phyloP scores from a whole-genome alignment of 2,888 invertebrate species.

The Plebejus melissa region DNA sequence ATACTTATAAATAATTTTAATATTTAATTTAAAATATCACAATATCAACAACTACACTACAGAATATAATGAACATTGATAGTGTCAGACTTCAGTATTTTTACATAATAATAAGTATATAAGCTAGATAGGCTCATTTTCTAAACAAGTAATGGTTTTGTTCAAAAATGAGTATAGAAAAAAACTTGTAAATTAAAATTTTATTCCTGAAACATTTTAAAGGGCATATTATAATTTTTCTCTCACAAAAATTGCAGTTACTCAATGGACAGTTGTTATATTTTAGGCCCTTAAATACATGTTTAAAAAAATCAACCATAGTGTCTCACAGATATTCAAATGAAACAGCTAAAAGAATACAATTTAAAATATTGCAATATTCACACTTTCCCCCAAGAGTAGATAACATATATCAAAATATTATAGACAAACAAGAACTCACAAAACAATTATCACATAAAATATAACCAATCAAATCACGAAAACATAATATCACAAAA shows the following conservation, averaged over 20 bases:
- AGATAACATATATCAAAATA: not conserved
- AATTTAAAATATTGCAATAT: not conserved
- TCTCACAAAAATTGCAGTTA: not conserved
- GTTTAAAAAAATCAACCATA: not conserved
- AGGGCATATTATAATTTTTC: not conserved
- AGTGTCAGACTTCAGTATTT: slow-evolving; percentile 39
- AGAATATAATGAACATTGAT: slow-evolving; percentile 38
- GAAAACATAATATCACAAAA: slow-evolving; percentile 28
- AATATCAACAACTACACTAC: slow-evolving; percentile 63
- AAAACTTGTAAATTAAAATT: not conserved
- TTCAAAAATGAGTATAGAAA: not conserved
- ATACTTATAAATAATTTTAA: slow-evolving; percentile 40
- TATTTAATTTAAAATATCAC: slow-evolving; percentile 72
- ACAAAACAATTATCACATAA: slow-evolving; percentile 7
- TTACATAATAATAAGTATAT: slow-evolving; percentile 26
- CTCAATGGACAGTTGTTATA: not conserved
- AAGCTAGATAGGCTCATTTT: not conserved
- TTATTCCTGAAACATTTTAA: not conserved
- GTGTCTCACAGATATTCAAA: not conserved
- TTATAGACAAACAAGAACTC: not conserved
- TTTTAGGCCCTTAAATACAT: not conserved
- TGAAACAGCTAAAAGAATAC: not conserved
- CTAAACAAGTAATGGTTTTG: not conserved
- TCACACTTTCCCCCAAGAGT: not conserved
- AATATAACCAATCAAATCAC: not conserved